Evolutionary conservation across 2,113 vertebrate genomes (phyloP).

Genomic region (Toxotes chatareus): DNA sequence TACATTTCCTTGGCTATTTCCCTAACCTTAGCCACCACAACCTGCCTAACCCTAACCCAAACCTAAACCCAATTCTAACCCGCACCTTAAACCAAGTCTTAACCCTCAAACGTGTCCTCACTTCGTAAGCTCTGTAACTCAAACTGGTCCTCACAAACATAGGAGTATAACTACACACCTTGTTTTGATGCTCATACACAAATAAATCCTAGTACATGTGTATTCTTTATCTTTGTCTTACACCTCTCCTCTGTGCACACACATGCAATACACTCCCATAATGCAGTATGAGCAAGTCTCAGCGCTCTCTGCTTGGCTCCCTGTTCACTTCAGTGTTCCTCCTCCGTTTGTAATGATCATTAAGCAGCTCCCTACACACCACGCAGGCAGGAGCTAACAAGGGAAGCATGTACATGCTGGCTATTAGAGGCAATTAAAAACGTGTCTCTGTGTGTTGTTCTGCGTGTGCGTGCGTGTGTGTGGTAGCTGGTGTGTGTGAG

Average conservation of each 20-base stretch:
- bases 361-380: conserved; percentile 50
- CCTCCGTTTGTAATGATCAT: conserved; percentile 53
- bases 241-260: neutral
- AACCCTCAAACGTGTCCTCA: too few species aligned
- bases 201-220: conserved; percentile 23
- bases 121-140: too few species aligned
- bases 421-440: conserved; percentile 61
- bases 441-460: neutral
- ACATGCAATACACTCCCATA: neutral
- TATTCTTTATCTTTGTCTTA: conserved; percentile 22
- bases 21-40: too few species aligned
- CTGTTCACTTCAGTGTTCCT: conserved; percentile 44
- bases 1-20: too few species aligned
- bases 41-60: too few species aligned
- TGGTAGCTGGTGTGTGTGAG: neutral
- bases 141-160: neutral
- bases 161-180: neutral
- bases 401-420: conserved; percentile 47
- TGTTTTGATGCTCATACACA: conserved; percentile 1
- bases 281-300: conserved; percentile 11
- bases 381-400: conserved; percentile 40
- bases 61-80: too few species aligned
- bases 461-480: neutral
- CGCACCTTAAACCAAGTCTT: too few species aligned
- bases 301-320: conserved; percentile 25